Percentiles rank a stretch among this genome's conserved stretches.
Evolutionary conservation across 2,113 vertebrate genomes (phyloP).

Genomic region (Clupea harengus): DNA sequence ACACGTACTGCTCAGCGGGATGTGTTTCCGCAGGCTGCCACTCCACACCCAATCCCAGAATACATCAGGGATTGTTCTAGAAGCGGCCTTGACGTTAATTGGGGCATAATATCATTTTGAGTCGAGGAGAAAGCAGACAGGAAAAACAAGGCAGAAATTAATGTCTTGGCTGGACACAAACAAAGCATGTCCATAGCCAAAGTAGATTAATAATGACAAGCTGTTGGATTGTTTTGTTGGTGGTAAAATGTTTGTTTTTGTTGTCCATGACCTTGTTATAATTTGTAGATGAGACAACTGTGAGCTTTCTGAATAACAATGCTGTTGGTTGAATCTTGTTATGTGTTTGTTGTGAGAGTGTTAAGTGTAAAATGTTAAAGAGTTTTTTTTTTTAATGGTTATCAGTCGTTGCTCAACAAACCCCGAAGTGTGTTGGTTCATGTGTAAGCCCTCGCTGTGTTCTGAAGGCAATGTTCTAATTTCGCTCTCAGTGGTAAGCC

Average conservation of each 20-base stretch:
- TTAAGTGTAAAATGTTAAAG: neutral
- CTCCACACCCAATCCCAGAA: neutral
- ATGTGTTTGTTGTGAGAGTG: neutral
- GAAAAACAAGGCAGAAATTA: neutral
- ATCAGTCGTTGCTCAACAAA: neutral
- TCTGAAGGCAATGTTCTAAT: neutral
- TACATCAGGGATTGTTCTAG: constrained; percentile 12
- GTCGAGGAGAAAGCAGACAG: neutral
- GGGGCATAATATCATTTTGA: neutral
- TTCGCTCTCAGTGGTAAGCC: neutral
- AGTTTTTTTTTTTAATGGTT: neutral
- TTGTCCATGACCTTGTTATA: neutral
- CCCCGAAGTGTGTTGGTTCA: neutral
- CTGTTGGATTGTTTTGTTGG: neutral
- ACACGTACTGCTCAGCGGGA: neutral
- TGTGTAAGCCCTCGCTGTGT: neutral
- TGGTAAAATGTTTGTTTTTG: neutral
- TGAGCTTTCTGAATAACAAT: neutral
- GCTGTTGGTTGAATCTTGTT: neutral
- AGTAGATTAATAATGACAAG: neutral
- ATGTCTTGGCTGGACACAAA: neutral
- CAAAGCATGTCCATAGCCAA: neutral
- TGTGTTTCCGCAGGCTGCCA: neutral
- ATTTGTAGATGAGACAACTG: neutral
- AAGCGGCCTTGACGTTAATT: neutral